Evolutionary conservation across 2,888 invertebrate species (phyloP), one percentile per base, ranked within the genome.

Genomic region (Eueremaeus valkanovi): DNA sequence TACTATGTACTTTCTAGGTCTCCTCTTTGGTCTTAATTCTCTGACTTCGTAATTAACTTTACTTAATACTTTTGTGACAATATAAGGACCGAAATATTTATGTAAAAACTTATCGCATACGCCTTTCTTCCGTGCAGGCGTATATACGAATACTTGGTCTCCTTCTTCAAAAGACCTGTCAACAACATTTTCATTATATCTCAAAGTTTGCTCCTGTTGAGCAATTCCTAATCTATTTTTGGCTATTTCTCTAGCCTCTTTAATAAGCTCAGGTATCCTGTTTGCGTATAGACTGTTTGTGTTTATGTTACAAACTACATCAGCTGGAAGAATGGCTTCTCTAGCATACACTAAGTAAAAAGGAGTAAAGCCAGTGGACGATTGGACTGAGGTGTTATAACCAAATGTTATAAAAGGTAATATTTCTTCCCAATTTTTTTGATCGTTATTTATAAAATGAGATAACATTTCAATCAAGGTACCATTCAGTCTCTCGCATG

Each of bases 351-450:
- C 18, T 31, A 73, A 58, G 24, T n/a, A 61, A 58, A 70, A 73
- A 13, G 70, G 55, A 0, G n/a, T 66, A 42, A 42, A 74, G 21
- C 70, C 58, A 16, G 76, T 77, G 3, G 58, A 31, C 9, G 51
- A 31, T 40, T 77, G 76, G 13, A 61, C 51, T 0, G 73, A n/a
- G 21, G 74, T 27, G 42, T 75, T 77, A 18, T 77, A 66, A 1
- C 55, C 73, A 61, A 66, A 74, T 1, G 73, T 73, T 11, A 63
- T 31, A 66, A 63, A 73, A 16, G 55, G 73, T 21, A 77, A 29
- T 11, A 75, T 18, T 5, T 18, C 31, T 27, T 77, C 73, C 77
- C 77, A 77, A 16, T 77, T 49, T 55, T 45, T 75, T 49, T 75
- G 68, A 13, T 68, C 68, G 16, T 27, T 42, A 27, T 75, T 66